Percentiles rank a stretch among this genome's conserved stretches.
phyloP scores from a whole-genome alignment of 2,113 vertebrate species.

The Mustela lutreola region DNA sequence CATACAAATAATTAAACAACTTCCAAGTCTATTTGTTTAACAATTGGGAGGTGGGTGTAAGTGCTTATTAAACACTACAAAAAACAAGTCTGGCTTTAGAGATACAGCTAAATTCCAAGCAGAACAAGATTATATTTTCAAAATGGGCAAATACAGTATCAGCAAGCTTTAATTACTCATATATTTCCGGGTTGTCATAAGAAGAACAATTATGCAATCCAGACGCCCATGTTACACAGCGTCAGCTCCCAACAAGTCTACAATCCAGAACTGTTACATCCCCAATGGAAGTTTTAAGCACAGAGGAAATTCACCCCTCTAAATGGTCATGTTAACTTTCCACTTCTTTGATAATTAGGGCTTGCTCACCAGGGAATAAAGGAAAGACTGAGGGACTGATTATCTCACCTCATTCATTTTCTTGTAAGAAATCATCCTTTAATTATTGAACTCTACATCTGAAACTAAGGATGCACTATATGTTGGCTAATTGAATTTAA shows the following conservation, averaged over 20 bases:
- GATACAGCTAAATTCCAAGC: not conserved
- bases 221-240: not conserved
- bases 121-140: not conserved
- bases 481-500: not conserved
- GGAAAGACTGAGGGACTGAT: not conserved
- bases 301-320: not conserved
- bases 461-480: not conserved
- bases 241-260: not conserved
- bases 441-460: not conserved
- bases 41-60: rapidly evolving
- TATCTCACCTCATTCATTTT: not conserved
- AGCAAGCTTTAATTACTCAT: not conserved
- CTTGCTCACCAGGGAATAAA: not conserved
- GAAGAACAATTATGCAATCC: not conserved
- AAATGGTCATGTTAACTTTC: not conserved
- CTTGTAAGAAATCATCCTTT: not conserved
- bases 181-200: not conserved
- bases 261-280: not conserved
- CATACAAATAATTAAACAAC: not conserved
- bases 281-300: not conserved
- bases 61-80: not conserved
- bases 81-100: rapidly evolving
- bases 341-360: not conserved
- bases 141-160: not conserved
- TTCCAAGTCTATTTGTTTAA: not conserved